Percentiles rank a stretch among this genome's conserved stretches.
These are phyloP conservation scores for Vanessa atalanta DNA, from an alignment of 1,140 invertebrate genomes.

Conservation along the genomic window DNA sequence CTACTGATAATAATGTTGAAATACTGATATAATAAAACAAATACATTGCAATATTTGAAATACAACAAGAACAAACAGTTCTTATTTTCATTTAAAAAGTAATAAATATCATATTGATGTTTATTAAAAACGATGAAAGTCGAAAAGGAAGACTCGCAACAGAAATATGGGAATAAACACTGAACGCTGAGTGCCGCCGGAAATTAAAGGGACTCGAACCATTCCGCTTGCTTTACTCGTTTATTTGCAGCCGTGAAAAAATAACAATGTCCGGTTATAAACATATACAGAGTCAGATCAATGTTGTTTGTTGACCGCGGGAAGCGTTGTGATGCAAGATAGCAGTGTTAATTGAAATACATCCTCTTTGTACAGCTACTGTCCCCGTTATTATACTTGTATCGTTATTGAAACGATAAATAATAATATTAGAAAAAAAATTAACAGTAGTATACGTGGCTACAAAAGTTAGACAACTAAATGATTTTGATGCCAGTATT, in stretches of 20 bases:
- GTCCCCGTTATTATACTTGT: too few species aligned
- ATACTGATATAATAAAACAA: too few species aligned
- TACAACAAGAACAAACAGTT: too few species aligned
- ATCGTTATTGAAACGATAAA: too few species aligned
- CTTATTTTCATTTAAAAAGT: not conserved
- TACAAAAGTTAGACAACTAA: too few species aligned
- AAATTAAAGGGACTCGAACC: constrained; percentile 36
- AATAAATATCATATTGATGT: constrained; percentile 6
- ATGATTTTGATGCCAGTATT: too few species aligned
- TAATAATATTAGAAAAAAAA: too few species aligned
- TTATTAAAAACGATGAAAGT: constrained; percentile 13
- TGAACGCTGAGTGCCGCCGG: constrained; percentile 24
- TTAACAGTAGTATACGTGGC: too few species aligned
- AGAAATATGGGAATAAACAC: constrained; percentile 31
- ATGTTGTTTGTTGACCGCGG: constrained; percentile 9
- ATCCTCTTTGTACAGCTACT: not conserved
- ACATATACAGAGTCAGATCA: constrained; percentile 9
- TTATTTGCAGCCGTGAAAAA: constrained; percentile 28
- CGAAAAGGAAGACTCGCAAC: not conserved
- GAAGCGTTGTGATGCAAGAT: not conserved
- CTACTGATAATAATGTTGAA: too few species aligned
- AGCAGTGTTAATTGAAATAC: not conserved
- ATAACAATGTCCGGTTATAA: constrained; percentile 28
- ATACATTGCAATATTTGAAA: too few species aligned
- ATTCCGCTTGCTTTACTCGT: constrained; percentile 26